Conservation (phyloP, 23 tunicate species). For the Phallusia fumigata region DNA sequence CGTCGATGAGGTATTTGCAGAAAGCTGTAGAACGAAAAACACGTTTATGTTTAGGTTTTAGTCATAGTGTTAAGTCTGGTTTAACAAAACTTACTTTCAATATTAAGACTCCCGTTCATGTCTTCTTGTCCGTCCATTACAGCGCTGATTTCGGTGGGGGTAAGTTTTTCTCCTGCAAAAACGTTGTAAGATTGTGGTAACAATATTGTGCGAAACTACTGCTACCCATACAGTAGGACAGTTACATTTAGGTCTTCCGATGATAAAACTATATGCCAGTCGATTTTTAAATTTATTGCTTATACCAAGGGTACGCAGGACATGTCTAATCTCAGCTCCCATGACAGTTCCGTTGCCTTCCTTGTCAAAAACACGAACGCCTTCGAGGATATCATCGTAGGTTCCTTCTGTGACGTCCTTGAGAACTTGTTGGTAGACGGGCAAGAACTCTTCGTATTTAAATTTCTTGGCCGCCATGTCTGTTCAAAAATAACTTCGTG, state of each 20-base stretch:
- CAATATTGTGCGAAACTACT: too few relatives aligned
- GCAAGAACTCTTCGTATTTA: slow-evolving; percentile 56
- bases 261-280: too few relatives aligned
- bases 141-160: slow-evolving; percentile 44
- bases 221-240: too few relatives aligned
- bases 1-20: slow-evolving; percentile 9
- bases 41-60: too few relatives aligned
- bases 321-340: slow-evolving; percentile 98
- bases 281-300: too few relatives aligned
- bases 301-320: slow-evolving; percentile 82
- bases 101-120: slow-evolving; percentile 59
- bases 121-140: slow-evolving; percentile 81
- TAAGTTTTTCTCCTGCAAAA: slow-evolving; percentile 44
- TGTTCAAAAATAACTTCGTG: background rate
- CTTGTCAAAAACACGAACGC: slow-evolving; percentile 91
- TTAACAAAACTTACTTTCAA: slow-evolving; percentile 35
- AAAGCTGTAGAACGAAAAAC: background rate
- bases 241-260: too few relatives aligned
- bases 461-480: slow-evolving; percentile 56
- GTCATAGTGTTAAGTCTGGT: background rate
- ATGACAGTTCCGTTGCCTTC: slow-evolving; percentile 91
- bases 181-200: too few relatives aligned
- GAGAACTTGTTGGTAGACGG: slow-evolving; percentile 38
- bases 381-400: slow-evolving; percentile 88
- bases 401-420: slow-evolving; percentile 66